A percentile compares a stretch with the other conserved stretches of the same genome.
Evolutionary conservation across 2,888 invertebrate species (phyloP).

Genomic region (Tridacna gigas): DNA sequence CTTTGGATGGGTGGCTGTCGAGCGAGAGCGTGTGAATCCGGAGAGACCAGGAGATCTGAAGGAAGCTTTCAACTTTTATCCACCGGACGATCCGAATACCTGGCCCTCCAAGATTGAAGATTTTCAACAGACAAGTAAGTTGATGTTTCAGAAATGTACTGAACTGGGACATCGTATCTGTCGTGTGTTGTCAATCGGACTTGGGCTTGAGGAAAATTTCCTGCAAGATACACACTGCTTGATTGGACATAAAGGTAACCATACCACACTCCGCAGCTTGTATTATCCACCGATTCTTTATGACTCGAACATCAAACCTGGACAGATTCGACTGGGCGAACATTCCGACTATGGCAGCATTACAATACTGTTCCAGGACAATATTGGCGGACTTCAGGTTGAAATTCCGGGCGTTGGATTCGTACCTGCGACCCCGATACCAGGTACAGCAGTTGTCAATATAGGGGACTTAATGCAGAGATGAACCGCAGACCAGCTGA

Average conservation of each 20-base stretch:
- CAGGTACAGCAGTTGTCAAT: constrained; percentile 91
- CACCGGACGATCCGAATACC: constrained; percentile 12
- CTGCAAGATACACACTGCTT: constrained; percentile 34
- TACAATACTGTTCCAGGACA: constrained; percentile 72
- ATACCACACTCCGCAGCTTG: constrained; percentile 20
- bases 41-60: constrained; percentile 56
- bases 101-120: constrained; percentile 50
- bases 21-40: constrained; percentile 50
- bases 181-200: constrained; percentile 37
- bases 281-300: constrained; percentile 41
- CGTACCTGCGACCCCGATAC: constrained; percentile 91
- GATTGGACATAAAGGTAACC: constrained; percentile 30
- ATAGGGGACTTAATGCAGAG: constrained; percentile 90
- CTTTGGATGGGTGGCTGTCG: constrained; percentile 52
- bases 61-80: constrained; percentile 59
- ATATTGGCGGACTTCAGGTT: constrained; percentile 69
- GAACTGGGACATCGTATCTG: constrained; percentile 25
- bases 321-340: constrained; percentile 71
- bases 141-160: constrained; percentile 33
- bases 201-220: constrained; percentile 26
- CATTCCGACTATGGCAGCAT: constrained; percentile 72
- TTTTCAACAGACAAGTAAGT: constrained; percentile 22
- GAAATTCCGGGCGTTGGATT: constrained; percentile 87
- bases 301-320: constrained; percentile 58
- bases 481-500: constrained; percentile 90